Conservation (phyloP, 30 jellyfish, hydroid and myxozoan genomes). For the Sanderia malayensis region DNA sequence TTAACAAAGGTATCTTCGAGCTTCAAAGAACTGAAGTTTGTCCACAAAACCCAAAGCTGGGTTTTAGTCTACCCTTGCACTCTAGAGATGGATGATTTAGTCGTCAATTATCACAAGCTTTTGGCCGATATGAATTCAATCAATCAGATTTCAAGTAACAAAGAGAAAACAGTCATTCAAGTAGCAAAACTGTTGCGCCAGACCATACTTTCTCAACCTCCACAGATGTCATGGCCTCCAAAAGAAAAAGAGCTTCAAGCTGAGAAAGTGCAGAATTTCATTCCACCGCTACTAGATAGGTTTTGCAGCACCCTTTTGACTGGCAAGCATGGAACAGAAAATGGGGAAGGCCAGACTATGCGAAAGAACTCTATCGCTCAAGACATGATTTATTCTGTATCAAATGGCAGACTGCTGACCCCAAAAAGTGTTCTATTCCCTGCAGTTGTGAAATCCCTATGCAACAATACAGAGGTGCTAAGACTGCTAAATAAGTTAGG, state of each 20-base stretch:
- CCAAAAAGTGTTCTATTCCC: slow-evolving; percentile 38
- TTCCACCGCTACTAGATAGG: slow-evolving; percentile 23
- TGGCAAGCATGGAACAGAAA: slow-evolving; percentile 16
- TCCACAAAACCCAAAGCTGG: not conserved
- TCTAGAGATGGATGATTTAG: slow-evolving; percentile 1
- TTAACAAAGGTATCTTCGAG: slow-evolving; percentile 8
- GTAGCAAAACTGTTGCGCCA: slow-evolving; percentile 17
- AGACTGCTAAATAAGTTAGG: slow-evolving; percentile 28
- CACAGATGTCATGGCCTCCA: slow-evolving; percentile 43
- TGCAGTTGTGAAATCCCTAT: slow-evolving; percentile 41
- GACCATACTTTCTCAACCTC: slow-evolving; percentile 14
- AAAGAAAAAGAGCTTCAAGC: slow-evolving; percentile 21
- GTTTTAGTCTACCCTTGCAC: slow-evolving; percentile 28
- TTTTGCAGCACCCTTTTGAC: slow-evolving; percentile 23
- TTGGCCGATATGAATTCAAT: not conserved
- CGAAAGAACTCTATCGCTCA: slow-evolving; percentile 34
- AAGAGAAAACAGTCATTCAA: slow-evolving; percentile 5
- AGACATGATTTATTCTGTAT: slow-evolving; percentile 25
- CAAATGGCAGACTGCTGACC: slow-evolving; percentile 32
- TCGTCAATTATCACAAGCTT: not conserved
- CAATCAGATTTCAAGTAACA: not conserved
- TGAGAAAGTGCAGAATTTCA: not conserved
- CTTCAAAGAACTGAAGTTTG: slow-evolving; percentile 7
- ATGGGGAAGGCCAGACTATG: slow-evolving; percentile 17
- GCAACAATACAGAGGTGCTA: slow-evolving; percentile 41